Evolutionary conservation across 2,113 vertebrate genomes (phyloP).

Genomic region (Gymnogyps californianus): DNA sequence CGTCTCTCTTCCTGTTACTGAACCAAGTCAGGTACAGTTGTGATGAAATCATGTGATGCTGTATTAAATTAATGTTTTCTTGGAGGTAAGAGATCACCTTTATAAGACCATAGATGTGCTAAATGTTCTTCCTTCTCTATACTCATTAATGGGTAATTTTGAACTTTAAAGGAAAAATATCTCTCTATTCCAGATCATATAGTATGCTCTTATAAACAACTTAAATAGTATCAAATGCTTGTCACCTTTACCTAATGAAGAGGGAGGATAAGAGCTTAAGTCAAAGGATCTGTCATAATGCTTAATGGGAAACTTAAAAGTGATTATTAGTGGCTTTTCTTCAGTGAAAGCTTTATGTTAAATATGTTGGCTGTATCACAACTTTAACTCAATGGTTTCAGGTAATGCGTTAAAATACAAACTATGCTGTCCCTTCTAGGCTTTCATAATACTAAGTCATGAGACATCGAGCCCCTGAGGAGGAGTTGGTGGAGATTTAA

Average conservation of each 20-base stretch:
- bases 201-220: not conserved
- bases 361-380: not conserved
- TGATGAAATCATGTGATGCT: not conserved
- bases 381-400: not conserved
- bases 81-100: not conserved
- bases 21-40: not conserved
- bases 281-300: not conserved
- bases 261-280: not conserved
- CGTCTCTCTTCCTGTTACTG: not conserved
- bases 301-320: not conserved
- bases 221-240: not conserved
- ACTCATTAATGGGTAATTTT: not conserved
- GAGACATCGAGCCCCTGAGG: not conserved
- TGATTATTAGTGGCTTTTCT: not conserved
- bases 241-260: not conserved
- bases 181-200: not conserved
- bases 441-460: not conserved
- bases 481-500: not conserved
- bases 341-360: not conserved
- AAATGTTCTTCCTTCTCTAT: not conserved
- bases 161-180: not conserved
- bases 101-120: not conserved
- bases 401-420: not conserved
- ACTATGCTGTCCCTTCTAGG: not conserved
- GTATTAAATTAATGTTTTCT: not conserved